Base-by-base conservation (phyloP, 1,140 invertebrate species). In the Calliopsis andreniformis region DNA sequence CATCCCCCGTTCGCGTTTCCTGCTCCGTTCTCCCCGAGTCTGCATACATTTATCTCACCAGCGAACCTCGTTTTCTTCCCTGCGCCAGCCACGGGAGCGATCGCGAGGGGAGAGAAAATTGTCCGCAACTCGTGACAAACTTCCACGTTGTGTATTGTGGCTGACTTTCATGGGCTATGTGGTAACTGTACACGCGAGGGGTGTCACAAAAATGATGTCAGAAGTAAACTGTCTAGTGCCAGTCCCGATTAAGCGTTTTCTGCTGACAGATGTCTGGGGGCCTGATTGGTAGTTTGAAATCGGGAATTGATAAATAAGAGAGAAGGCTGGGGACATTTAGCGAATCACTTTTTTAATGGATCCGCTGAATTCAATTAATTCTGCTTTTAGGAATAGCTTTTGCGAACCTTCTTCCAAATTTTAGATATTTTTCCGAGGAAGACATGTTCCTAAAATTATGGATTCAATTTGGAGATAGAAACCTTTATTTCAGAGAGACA, bases 1-100 rank as follows among this genome's bases (percentile, higher is more conserved):
- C 18, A 14, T 12, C 23, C 32, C 23, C 3, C 47, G 28, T 47
- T 58, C 45, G 16, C 39, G n/a, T 25, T 32, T 39, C 4, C n/a
- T 32, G 3, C 30, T 61, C 30, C 42, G 53, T 12, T 30, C 6
- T 30, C 18, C 23, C 16, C 35, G 28, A n/a, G 53, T 39, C 32
- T 23, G 32, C 32, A 35, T 56, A 32, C 42, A 70, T 70, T 70
- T 47, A 61, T 70, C 55, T 61, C 42, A 8, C 67, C 16, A 18
- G 4, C 12, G 30, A 47, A 35, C 42, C 39, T 7, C 23, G 56
- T 47, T 49, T 35, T 16, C 5, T 20, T 35, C 28, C 14, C 3
- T 51, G 23, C n/a, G n/a, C 30, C 18, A 18, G 20, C n/a, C 43
- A 10, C 55, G 32, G 12, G 56, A 58, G 55, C 56, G 68, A 49